These are phyloP conservation scores for Thymelicus acteon DNA, from an alignment of 2,888 invertebrate genomes.

Conservation along the genomic window DNA sequence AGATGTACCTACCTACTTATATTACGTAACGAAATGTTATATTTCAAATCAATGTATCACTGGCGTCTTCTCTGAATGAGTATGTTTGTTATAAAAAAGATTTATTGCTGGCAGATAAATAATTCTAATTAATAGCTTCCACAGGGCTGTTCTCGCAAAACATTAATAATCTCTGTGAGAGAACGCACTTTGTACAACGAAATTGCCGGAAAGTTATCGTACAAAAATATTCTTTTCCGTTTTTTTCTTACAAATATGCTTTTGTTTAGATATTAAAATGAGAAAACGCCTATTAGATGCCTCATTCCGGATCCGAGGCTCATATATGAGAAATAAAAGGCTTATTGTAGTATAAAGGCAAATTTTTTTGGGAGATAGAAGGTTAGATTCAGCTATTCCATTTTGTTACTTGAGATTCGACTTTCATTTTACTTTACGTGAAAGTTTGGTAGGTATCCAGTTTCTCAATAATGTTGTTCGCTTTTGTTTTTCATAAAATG, in stretches of 20 bases:
- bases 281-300: constrained; percentile 40
- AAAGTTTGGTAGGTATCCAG: not conserved
- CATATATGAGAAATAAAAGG: constrained; percentile 39
- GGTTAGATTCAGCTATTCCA: constrained; percentile 20
- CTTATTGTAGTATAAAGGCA: constrained; percentile 35
- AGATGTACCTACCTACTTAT: too few species aligned
- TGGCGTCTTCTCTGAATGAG: constrained; percentile 13
- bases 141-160: constrained; percentile 33
- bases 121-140: constrained; percentile 46
- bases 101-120: constrained; percentile 44
- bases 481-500: not conserved
- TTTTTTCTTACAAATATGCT: constrained; percentile 22
- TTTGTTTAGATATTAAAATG: constrained; percentile 36
- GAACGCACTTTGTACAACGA: constrained; percentile 38
- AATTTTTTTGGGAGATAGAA: constrained; percentile 17
- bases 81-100: constrained; percentile 35
- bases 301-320: constrained; percentile 36
- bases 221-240: constrained; percentile 18
- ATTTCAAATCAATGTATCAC: constrained; percentile 14
- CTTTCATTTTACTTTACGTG: constrained; percentile 28
- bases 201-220: constrained; percentile 33
- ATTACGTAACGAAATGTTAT: not conserved
- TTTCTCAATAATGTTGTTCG: not conserved
- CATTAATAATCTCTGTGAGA: constrained; percentile 41
- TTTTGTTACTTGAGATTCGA: constrained; percentile 21